Base-by-base conservation (phyloP, 2,113 vertebrate genomes). In the Anhinga anhinga region DNA sequence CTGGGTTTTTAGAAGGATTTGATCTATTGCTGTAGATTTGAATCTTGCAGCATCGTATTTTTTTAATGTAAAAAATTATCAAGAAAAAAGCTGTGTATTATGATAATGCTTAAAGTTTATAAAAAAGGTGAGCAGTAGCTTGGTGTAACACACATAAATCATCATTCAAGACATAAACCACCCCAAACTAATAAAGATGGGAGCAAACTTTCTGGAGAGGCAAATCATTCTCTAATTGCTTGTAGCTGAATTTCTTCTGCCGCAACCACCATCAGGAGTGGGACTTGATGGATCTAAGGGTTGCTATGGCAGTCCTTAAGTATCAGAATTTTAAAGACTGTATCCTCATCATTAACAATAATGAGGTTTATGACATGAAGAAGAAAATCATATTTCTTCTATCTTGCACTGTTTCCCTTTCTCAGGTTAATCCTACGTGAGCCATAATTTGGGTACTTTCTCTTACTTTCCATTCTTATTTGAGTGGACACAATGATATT, bases 251-350 rank as follows among this genome's bases (percentile, higher is more conserved):
- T 83, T 81, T 61, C 49, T 83, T 62, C 53, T 82, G 34, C 34
- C 62, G 53, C 36, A 73, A 1, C 8, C 40, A 38, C 27, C 15
- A 11, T 30, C 42, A 40, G 19, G 0, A 0, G 4, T 55, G 29
- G 70, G 42, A 45, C 17, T 78, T 73, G 63, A 47, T 36, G 27
- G 27, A 82, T 55, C 5, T 34, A 32, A 56, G 26, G 30, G 23
- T 58, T 87, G 9, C 23, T 55, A 7, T 59, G 62, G 58, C 3
- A 40, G 30, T 49, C 36, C n/a, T 32, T 78, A 89, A 61, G 65
- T 53, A 81, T 12, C 34, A 70, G 56, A 67, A 36, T 90, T 82
- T 49, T 49, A n/a, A 61, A 79, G 7, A 18, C 13, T 15, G 78
- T 47, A 32, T 50, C 15, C 6, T 82, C 66, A 44, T 82, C 15